Evolutionary conservation across 1,140 invertebrate species (phyloP), one percentile per base, ranked within the genome.

Genomic region (Drosophila carrolli): DNA sequence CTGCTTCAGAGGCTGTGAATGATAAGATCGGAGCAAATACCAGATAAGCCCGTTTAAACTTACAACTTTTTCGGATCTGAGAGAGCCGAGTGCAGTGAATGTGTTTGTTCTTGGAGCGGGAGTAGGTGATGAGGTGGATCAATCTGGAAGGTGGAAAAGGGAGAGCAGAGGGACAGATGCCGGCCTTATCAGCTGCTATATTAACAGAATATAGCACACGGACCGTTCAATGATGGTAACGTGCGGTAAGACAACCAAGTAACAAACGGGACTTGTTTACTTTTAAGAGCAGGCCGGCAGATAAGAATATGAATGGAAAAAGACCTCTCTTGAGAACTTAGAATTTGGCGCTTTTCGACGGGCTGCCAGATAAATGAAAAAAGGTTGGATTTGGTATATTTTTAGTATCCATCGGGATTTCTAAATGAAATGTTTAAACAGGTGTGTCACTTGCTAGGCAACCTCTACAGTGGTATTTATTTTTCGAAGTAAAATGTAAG

Each of bases 21-120:
- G 83, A 86, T 89, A 80, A 83, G 62, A 82, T 73, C 35, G 43
- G 48, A 66, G 71, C 68, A 85, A 86, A 86, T 47, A 85, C 0
- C 19, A 78, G 81, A 85, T 83, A 89, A 84, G 57, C 65, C 53
- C 51, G 65, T 72, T 75, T 71, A 60, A 75, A 74, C 62, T 60
- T 59, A 63, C 58, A 76, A 59, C 56, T 73, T 67, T 32, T 32
- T 32, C 27, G 61, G 55, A 35, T 43, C 35, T 37, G 56, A 59
- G 75, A 65, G 81, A 80, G 75, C 61, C 68, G 77, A 82, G 82
- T 86, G 82, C 78, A 86, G 8, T 47, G 43, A 35, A 9, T 27
- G 38, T 19, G 55, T 41, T 58, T 60, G 54, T 71, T 44, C 29
- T 44, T 70, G 29, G 40, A 32, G 13, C 16, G 37, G 56, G 32